Conservation (phyloP, 2,113 vertebrate genomes). For the Mus pahari region DNA sequence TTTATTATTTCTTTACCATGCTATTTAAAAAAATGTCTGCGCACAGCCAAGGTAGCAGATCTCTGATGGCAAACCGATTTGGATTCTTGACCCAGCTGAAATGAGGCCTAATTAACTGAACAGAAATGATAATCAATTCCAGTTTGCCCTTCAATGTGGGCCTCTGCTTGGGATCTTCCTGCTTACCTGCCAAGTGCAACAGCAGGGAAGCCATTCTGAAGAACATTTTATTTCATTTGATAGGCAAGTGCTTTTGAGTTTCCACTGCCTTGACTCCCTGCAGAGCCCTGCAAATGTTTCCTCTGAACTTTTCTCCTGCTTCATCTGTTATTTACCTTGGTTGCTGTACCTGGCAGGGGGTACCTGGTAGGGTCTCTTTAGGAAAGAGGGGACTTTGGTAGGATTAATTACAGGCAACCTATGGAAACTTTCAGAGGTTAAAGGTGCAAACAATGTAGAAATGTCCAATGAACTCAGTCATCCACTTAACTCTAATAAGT, state of each 20-base stretch:
- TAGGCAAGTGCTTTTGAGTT: conserved; percentile 51
- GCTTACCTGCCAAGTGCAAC: conserved; percentile 24
- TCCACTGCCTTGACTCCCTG: background rate
- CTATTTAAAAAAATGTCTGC: background rate
- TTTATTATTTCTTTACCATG: background rate
- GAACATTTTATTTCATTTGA: conserved; percentile 33
- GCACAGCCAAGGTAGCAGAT: background rate
- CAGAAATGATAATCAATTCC: conserved; percentile 53
- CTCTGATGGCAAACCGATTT: background rate
- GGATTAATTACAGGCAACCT: conserved; percentile 40
- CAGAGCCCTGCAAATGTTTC: conserved; percentile 41
- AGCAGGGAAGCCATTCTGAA: conserved; percentile 35
- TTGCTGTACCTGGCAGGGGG: background rate
- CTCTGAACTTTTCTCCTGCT: conserved; percentile 30
- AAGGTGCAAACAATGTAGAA: background rate
- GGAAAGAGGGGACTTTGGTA: background rate
- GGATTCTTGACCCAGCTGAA: conserved; percentile 1
- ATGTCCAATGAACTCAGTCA: background rate
- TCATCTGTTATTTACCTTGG: conserved; percentile 33
- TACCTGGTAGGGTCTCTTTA: background rate
- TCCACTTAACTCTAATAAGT: background rate
- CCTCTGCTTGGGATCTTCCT: conserved; percentile 2
- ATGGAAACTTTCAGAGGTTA: conserved; percentile 35
- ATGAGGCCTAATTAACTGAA: conserved; percentile 40
- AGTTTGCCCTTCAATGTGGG: conserved; percentile 40